phyloP scores from a whole-genome alignment of 2,113 vertebrate genomes.

The Nyctibius bracteatus region DNA sequence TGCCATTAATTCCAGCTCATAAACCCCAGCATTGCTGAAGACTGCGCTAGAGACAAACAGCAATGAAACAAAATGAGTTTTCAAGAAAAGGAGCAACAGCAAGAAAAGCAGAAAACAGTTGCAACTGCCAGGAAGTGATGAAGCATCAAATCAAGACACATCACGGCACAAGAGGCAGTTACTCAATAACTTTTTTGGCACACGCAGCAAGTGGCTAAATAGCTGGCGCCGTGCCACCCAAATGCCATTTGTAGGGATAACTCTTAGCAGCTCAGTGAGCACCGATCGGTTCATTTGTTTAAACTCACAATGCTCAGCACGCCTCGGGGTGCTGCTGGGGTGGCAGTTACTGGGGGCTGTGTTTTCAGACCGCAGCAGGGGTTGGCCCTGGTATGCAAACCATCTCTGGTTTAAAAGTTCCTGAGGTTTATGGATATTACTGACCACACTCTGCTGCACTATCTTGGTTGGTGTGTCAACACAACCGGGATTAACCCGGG shows the following conservation, averaged over 20 bases:
- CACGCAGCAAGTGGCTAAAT: neutral
- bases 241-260: rapidly evolving
- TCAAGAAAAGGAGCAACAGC: neutral
- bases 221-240: neutral
- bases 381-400: neutral
- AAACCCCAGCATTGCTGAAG: neutral
- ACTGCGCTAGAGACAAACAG: neutral
- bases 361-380: no score
- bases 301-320: neutral
- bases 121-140: neutral
- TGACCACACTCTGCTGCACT: no score
- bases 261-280: neutral
- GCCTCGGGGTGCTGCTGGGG: rapidly evolving
- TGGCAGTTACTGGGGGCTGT: rapidly evolving
- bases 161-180: neutral
- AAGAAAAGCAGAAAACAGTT: neutral
- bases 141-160: neutral
- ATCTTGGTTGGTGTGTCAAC: neutral
- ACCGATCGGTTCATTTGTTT: neutral
- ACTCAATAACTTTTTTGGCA: neutral
- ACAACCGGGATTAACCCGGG: rapidly evolving
- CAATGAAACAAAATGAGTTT: neutral
- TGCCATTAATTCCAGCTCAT: conserved; percentile 17
- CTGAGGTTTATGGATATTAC: rapidly evolving
- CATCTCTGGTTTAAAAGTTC: no score